phyloP scores from a whole-genome alignment of 2,888 invertebrate genomes.

The Cordilura impudica region DNA sequence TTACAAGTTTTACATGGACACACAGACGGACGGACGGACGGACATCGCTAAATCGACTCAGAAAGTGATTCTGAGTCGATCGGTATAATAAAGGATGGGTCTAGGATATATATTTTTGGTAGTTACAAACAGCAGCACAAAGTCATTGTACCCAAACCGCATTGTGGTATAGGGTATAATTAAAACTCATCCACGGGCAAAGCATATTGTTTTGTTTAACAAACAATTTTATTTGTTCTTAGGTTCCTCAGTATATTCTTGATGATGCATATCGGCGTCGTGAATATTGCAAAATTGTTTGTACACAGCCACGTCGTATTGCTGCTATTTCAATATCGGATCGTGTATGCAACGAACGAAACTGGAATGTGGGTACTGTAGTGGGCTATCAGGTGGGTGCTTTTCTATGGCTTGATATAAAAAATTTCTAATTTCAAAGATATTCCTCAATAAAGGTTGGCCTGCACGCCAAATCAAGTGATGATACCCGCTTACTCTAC shows the following conservation, averaged over 20 bases:
- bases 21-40: too few relatives aligned
- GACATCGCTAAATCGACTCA: too few relatives aligned
- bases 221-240: background rate
- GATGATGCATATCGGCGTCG: constrained; percentile 84
- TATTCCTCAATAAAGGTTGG: constrained; percentile 67
- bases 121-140: too few relatives aligned
- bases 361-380: constrained; percentile 88
- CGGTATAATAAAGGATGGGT: too few relatives aligned
- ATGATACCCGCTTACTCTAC: constrained; percentile 87
- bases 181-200: too few relatives aligned
- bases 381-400: constrained; percentile 91
- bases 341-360: constrained; percentile 89
- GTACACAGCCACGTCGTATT: constrained; percentile 95
- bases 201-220: too few relatives aligned
- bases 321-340: constrained; percentile 94
- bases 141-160: too few relatives aligned
- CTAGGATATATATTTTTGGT: too few relatives aligned
- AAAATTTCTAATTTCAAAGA: background rate
- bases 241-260: constrained; percentile 93
- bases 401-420: background rate
- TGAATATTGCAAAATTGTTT: constrained; percentile 89
- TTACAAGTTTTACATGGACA: too few relatives aligned
- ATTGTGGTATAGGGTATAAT: too few relatives aligned
- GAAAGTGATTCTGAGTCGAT: too few relatives aligned
- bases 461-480: constrained; percentile 67